A percentile compares a stretch with the other conserved stretches of the same genome.
Evolutionary conservation across 2,888 invertebrate genomes (phyloP).

Genomic region (Magallana nippona): DNA sequence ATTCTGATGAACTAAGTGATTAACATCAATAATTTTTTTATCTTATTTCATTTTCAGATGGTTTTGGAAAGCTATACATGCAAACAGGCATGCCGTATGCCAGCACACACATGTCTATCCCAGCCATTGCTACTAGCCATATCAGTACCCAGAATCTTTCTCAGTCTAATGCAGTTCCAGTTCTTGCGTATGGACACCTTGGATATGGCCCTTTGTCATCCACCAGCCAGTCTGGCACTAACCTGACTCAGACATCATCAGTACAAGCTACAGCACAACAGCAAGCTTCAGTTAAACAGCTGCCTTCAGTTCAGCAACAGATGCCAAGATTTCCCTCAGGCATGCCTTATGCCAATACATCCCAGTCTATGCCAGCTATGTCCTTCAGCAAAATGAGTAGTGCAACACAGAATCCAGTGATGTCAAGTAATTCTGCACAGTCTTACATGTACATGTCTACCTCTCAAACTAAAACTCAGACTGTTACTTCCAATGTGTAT

Average conservation of each 20-base stretch:
- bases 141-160: background rate
- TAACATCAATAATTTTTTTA: background rate
- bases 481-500: background rate
- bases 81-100: conserved; percentile 13
- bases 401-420: conserved; percentile 37
- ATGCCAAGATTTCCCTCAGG: conserved; percentile 6
- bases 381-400: conserved; percentile 43
- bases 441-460: conserved; percentile 35
- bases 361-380: conserved; percentile 45
- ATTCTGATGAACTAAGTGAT: background rate
- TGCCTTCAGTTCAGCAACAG: conserved; percentile 47
- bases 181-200: conserved; percentile 22
- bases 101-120: background rate
- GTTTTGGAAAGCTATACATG: background rate
- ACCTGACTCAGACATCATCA: background rate
- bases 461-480: conserved; percentile 11
- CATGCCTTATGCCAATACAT: background rate
- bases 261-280: conserved; percentile 35
- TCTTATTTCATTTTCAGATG: background rate
- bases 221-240: conserved; percentile 19
- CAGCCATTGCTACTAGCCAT: background rate
- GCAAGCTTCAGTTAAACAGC: conserved; percentile 38
- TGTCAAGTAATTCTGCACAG: conserved; percentile 37
- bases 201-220: conserved; percentile 17
- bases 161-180: background rate